Percentiles rank a stretch among this genome's conserved stretches.
These are phyloP conservation scores for Apis florea DNA, from an alignment of 1,140 invertebrate genomes.

Conservation along the genomic window DNA sequence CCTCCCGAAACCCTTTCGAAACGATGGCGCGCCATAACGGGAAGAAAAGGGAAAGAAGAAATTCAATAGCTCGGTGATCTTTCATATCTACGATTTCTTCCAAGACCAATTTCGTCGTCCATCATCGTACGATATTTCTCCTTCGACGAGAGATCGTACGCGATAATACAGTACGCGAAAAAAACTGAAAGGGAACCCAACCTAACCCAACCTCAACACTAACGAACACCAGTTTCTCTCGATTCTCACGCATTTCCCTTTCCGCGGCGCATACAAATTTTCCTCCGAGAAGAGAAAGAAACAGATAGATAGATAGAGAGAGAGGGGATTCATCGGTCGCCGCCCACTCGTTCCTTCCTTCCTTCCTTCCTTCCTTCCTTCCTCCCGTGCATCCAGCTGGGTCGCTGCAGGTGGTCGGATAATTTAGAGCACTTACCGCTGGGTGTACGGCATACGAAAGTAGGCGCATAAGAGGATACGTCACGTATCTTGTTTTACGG, in stretches of 20 bases:
- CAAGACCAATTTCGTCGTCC: background rate
- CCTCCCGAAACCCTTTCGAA: background rate
- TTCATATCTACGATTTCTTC: background rate
- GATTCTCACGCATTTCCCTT: too few species aligned
- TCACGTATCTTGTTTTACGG: conserved; percentile 63
- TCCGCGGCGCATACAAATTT: too few species aligned
- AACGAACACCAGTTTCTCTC: too few species aligned
- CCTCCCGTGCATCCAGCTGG: conserved; percentile 19
- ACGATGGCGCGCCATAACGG: background rate
- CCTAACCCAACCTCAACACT: too few species aligned
- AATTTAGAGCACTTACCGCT: conserved; percentile 70
- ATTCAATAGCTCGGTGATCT: background rate
- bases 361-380: too few species aligned
- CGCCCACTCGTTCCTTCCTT: too few species aligned
- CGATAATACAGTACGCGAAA: too few species aligned
- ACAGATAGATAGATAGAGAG: too few species aligned
- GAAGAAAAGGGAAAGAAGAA: background rate
- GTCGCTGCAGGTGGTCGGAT: conserved; percentile 63
- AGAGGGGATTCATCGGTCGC: conserved; percentile 61
- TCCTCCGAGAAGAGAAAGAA: too few species aligned
- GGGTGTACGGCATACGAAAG: conserved; percentile 65
- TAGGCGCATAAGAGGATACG: conserved; percentile 64
- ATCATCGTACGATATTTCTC: conserved; percentile 1
- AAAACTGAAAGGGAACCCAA: background rate
- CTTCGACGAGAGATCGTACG: background rate